Percentiles rank a stretch among this genome's conserved stretches.
Conservation (phyloP, 2,888 invertebrate species). For the Ornithoptera alexandrae region DNA sequence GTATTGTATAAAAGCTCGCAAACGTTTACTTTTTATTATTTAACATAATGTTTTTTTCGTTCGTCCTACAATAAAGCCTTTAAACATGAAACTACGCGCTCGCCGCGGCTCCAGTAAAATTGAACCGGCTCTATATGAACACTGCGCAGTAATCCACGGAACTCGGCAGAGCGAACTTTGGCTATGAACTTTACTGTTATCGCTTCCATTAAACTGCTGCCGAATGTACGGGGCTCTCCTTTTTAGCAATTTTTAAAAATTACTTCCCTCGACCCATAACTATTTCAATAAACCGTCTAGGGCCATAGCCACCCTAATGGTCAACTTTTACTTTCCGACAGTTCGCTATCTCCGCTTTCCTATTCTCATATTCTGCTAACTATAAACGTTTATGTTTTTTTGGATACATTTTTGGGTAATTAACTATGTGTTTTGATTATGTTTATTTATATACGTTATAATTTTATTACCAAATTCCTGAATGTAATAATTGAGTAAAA, state of each 20-base stretch:
- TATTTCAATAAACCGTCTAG: slow-evolving; percentile 75
- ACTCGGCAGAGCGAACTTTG: slow-evolving; percentile 65
- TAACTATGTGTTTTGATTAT: neutral
- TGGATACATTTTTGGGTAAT: neutral
- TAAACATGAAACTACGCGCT: slow-evolving; percentile 53
- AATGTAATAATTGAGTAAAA: too few relatives aligned
- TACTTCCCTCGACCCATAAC: slow-evolving; percentile 62
- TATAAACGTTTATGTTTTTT: neutral
- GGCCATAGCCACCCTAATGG: slow-evolving; percentile 65
- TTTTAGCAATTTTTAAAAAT: slow-evolving; percentile 73
- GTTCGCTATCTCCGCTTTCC: slow-evolving; percentile 58
- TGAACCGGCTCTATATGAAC: slow-evolving; percentile 66
- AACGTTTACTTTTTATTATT: neutral
- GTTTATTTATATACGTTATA: neutral
- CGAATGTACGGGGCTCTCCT: slow-evolving; percentile 62
- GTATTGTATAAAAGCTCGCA: neutral
- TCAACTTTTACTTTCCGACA: slow-evolving; percentile 70
- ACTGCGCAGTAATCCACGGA: slow-evolving; percentile 65
- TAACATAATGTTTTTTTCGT: neutral
- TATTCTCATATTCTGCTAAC: slow-evolving; percentile 38
- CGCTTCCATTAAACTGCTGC: slow-evolving; percentile 69
- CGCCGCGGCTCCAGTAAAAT: slow-evolving; percentile 60
- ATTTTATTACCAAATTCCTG: too few relatives aligned
- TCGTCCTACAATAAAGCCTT: slow-evolving; percentile 44
- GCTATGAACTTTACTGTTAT: slow-evolving; percentile 78